Evolutionary conservation across 1,140 invertebrate genomes (phyloP), one percentile per base, ranked within the genome.

Genomic region (Asobara japonica): DNA sequence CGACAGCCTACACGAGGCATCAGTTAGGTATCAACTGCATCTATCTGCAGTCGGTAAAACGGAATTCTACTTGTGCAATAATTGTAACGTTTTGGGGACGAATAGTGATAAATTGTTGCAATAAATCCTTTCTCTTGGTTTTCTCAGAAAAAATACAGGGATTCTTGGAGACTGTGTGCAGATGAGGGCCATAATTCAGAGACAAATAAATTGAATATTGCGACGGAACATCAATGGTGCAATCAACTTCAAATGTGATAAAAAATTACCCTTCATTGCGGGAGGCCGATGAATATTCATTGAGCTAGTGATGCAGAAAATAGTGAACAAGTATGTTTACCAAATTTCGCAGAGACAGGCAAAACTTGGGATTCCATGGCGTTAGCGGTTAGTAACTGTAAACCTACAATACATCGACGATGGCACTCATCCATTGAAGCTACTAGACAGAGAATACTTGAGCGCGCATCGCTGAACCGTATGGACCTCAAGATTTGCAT

Each of bases 351-450:
- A 56, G 22, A 56, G 51, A 56, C 51, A 22, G 18, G 51, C 51
- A 56, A 56, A 56, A 56, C 51, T 56, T 56, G 22, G 51, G 51
- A 56, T 13, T 56, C 22, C 25, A 56, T 56, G 3, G 22, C 51
- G 51, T 56, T 56, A 56, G 51, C 51, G 51, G 22, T 56, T 56
- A 56, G 51, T 56, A 56, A 56, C 22, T 56, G 25, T 56, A 56
- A 56, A 56, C 22, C 22, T 18, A 22, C 51, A 56, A 22, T 10
- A 56, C 20, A 25, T 10, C 3, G 51, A 56, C 22, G 13, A 56
- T 56, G 51, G 22, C 22, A 56, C 51, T 56, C 8, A 22, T 56
- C 51, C 22, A 56, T 56, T 56, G 51, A 13, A 56, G 22, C 22
- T 20, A 56, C 51, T 56, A 56, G 51, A 56, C 20, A 25, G 22